Percentiles rank a stretch among this genome's conserved stretches.
These are phyloP conservation scores for Euleptes europaea DNA, from an alignment of 2,113 vertebrate species.

Conservation along the genomic window DNA sequence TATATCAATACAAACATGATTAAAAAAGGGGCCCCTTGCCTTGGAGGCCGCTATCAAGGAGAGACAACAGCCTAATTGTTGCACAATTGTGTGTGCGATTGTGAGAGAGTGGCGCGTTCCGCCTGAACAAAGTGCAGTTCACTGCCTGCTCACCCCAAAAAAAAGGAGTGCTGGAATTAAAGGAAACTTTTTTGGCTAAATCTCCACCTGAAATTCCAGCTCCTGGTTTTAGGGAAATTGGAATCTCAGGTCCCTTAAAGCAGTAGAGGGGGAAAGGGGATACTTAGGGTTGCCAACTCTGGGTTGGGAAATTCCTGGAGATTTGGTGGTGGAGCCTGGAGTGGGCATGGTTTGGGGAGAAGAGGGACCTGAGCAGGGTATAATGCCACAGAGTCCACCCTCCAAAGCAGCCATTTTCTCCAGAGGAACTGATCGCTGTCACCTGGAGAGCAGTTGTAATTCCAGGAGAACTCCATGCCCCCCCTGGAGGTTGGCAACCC, in stretches of 20 bases:
- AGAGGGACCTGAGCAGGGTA: no score
- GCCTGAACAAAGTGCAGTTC: background rate
- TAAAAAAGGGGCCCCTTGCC: conserved; percentile 68
- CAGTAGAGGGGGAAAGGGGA: no score
- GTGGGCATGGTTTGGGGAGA: no score
- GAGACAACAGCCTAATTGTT: background rate
- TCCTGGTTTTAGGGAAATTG: accelerated
- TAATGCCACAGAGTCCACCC: no score
- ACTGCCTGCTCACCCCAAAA: background rate
- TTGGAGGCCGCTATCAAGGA: conserved; percentile 55
- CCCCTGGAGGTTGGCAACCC: no score
- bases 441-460: no score
- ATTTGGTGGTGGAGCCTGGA: no score
- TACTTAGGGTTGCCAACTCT: no score
- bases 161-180: background rate
- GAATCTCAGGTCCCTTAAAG: background rate
- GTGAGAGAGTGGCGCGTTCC: background rate
- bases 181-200: background rate
- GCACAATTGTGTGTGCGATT: conserved; percentile 24
- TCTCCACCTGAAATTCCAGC: background rate
- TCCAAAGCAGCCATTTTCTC: no score
- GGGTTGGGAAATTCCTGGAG: no score
- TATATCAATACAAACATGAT: conserved; percentile 75
- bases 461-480: no score
- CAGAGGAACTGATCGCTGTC: no score